Evolutionary conservation across 2,113 vertebrate genomes (phyloP), one percentile per base, ranked within the genome.

Genomic region (Phoxinus phoxinus): DNA sequence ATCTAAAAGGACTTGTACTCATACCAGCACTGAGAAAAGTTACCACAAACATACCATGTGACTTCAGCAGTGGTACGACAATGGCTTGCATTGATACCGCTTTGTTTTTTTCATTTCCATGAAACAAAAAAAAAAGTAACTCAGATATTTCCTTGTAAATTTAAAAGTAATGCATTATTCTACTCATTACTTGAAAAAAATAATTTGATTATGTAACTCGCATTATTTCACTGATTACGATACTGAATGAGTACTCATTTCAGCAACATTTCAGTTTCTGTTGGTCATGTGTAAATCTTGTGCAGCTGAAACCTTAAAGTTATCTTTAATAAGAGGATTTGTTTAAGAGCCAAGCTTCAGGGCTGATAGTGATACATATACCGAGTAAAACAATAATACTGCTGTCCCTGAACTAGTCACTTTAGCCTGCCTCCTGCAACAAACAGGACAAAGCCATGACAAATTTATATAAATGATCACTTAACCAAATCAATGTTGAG

Each of bases 381-480:
- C 30, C 1, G 19, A 56, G 75, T 12, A 35, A 30, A 58, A 13
- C 75, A 77, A 56, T 59, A 37, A 41, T 23, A 79, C 76, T 17
- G 76, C 27, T 35, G 10, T 58, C 10, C 37, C 37, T 32, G 58
- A 79, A 83, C 35, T 27, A 27, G 69, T 4, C 41, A 27, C 30
- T 75, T 30, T 44, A 83, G 58, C 51, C 76, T 59, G 67, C 27
- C 23, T 86, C 84, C 63, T 37, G 78, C 92, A 83, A 85, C 63
- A 75, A 90, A 89, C 82, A 86, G 74, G 85, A 88, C 90, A 86
- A 89, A 93, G 92, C 88, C 91, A 93, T 93, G 90, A 87, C 86
- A 93, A 88, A 53, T 91, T 90, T 81, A 92, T 91, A 94, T 91
- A 91, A 93, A 94, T 92, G 89, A 86, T 90, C 91, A 91, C 92